phyloP scores from a whole-genome alignment of 2,888 invertebrate genomes.

The Hirtodrosophila trivittata region DNA sequence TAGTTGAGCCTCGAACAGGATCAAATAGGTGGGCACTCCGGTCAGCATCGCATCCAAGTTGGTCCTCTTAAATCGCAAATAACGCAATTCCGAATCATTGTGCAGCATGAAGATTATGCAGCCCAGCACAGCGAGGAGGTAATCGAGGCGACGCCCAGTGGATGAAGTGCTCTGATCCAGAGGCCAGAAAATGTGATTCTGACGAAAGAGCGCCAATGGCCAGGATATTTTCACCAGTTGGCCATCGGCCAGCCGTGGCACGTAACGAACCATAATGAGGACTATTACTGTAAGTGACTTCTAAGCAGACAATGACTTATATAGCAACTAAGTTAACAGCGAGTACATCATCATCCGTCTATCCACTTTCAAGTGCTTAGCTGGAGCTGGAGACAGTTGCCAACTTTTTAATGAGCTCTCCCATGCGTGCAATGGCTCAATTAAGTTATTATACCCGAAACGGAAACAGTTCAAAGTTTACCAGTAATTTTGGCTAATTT shows the following conservation, averaged over 20 bases:
- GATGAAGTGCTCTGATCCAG: slow-evolving; percentile 52
- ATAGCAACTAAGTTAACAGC: too few species aligned
- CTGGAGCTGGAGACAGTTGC: slow-evolving; percentile 28
- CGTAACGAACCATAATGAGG: slow-evolving; percentile 63
- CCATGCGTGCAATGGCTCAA: slow-evolving; percentile 69
- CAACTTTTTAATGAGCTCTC: slow-evolving; percentile 65
- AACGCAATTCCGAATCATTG: slow-evolving; percentile 70
- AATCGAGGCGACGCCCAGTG: slow-evolving; percentile 39
- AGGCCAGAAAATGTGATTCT: slow-evolving; percentile 75
- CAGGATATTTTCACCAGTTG: slow-evolving; percentile 61
- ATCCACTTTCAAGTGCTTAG: slow-evolving; percentile 4
- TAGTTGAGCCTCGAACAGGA: slow-evolving; percentile 67
- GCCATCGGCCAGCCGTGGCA: slow-evolving; percentile 65
- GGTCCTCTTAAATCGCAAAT: slow-evolving; percentile 40
- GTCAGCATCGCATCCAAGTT: slow-evolving; percentile 66
- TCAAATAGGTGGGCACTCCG: slow-evolving; percentile 70
- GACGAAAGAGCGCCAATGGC: slow-evolving; percentile 60
- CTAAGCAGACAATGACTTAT: not conserved
- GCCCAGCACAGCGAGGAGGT: slow-evolving; percentile 38
- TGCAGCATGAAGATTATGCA: slow-evolving; percentile 51
- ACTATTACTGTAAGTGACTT: slow-evolving; percentile 20
- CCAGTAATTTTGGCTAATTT: slow-evolving; percentile 56
- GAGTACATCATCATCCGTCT: too few species aligned
- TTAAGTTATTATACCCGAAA: slow-evolving; percentile 67
- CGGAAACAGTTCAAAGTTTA: slow-evolving; percentile 54